Conservation (phyloP, 2,888 invertebrate genomes). For the Melipona bicolor region DNA sequence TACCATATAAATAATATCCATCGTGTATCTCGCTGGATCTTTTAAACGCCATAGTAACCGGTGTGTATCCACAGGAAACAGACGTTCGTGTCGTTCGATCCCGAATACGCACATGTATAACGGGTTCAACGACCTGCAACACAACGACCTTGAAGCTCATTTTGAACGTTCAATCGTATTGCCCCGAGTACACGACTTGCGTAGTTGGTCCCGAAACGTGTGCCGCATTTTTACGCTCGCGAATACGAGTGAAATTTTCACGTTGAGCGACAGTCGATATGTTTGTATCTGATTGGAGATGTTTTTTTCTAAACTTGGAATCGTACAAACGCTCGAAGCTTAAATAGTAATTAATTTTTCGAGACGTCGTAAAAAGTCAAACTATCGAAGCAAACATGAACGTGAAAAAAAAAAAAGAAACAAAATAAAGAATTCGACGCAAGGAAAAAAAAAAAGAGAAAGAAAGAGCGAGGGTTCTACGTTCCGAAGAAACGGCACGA, state of each 20-base stretch:
- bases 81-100: neutral
- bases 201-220: neutral
- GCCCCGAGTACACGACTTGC: neutral
- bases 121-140: neutral
- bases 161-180: neutral
- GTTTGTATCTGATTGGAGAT: neutral
- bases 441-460: neutral
- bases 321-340: neutral
- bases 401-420: neutral
- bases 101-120: too few relatives aligned
- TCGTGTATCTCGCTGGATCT: neutral
- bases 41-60: neutral
- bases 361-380: neutral
- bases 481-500: neutral
- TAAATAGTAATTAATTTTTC: too few relatives aligned
- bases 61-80: neutral
- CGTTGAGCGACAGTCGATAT: neutral
- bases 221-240: neutral
- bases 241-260: neutral
- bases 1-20: slow-evolving; percentile 20
- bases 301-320: too few relatives aligned
- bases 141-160: neutral
- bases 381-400: neutral
- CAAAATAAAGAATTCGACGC: too few relatives aligned
- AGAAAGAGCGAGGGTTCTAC: neutral